Evolutionary conservation across 2,888 invertebrate genomes (phyloP), one percentile per base, ranked within the genome.

Genomic region (Yponomeuta malinellus): DNA sequence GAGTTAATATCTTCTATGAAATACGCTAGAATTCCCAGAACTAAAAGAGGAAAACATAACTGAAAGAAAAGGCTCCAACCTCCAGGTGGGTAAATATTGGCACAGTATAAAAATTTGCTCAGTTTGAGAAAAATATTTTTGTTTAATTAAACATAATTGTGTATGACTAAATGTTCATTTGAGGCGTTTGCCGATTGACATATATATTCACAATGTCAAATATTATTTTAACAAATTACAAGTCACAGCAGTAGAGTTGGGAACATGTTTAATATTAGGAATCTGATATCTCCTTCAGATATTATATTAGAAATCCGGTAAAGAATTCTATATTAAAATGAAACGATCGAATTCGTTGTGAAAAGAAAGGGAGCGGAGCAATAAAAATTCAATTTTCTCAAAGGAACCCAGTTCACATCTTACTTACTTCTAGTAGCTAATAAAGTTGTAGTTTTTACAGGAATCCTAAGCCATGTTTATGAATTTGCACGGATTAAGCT

Each of bases 401-500:
- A 65, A 65, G 65, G 33, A 65, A 31, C 33, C 31, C 65, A 6
- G 65, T 23, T 29, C 31, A 31, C 65, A 29, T 59, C 43, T 59
- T 12, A 12, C 23, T 59, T 59, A 15, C 15, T 59, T 12, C 52
- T 15, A 59, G 52, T 68, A 52, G n/a, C n/a, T 68, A 48, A 31
- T 68, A 68, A 68, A 68, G 68, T 68, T 68, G 52, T 15, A 52
- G 87, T 83, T 80, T 79, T 78, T 79, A 73, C 78, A 78, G 74
- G 78, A 80, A 79, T 81, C 79, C 74, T 74, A 79, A 77, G 76
- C 74, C 82, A 81, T 86, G 85, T 81, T 82, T 79, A 74, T 78
- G 84, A 87, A 84, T 86, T 79, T 83, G 85, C 86, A 82, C 84
- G 83, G 85, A 89, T 89, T 88, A 87, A 81, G 81, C 83, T 79